Evolutionary conservation across 2,888 invertebrate genomes (phyloP).

Genomic region (Phyto melanocephala): DNA sequence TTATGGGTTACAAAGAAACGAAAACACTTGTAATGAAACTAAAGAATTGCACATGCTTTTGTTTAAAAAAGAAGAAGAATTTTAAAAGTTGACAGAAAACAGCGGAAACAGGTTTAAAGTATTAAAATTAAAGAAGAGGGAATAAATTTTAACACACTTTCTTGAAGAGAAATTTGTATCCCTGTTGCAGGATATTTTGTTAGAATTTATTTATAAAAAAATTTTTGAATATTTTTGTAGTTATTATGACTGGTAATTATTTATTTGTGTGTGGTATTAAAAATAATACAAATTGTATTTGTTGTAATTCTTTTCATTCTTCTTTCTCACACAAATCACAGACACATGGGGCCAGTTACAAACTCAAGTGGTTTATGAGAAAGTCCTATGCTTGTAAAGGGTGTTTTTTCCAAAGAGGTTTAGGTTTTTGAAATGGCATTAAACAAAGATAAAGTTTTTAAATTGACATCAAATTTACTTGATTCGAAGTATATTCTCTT

Average conservation of each 20-base stretch:
- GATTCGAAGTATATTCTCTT: too few species aligned
- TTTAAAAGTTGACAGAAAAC: neutral
- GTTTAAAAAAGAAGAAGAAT: neutral
- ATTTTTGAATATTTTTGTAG: slow-evolving; percentile 29
- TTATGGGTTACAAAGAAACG: slow-evolving; percentile 51
- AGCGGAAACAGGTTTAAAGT: slow-evolving; percentile 49
- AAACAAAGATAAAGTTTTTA: too few species aligned
- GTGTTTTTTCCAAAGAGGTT: too few species aligned
- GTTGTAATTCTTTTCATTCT: neutral
- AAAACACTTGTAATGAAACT: slow-evolving; percentile 31
- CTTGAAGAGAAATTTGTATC: too few species aligned
- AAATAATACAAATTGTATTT: slow-evolving; percentile 21
- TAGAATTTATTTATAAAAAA: neutral
- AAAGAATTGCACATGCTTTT: slow-evolving; percentile 38
- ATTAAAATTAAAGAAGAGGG: slow-evolving; percentile 24
- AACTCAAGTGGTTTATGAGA: slow-evolving; percentile 27
- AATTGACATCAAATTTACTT: too few species aligned
- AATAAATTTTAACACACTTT: neutral
- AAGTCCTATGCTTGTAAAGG: too few species aligned
- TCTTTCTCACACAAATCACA: slow-evolving; percentile 53
- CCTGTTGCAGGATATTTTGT: slow-evolving; percentile 3
- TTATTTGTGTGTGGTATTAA: slow-evolving; percentile 53
- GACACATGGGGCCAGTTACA: slow-evolving; percentile 54
- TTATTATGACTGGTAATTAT: slow-evolving; percentile 46
- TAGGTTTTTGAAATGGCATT: too few species aligned